Evolutionary conservation across 2,113 vertebrate species (phyloP).

Genomic region (Laterallus jamaicensis): DNA sequence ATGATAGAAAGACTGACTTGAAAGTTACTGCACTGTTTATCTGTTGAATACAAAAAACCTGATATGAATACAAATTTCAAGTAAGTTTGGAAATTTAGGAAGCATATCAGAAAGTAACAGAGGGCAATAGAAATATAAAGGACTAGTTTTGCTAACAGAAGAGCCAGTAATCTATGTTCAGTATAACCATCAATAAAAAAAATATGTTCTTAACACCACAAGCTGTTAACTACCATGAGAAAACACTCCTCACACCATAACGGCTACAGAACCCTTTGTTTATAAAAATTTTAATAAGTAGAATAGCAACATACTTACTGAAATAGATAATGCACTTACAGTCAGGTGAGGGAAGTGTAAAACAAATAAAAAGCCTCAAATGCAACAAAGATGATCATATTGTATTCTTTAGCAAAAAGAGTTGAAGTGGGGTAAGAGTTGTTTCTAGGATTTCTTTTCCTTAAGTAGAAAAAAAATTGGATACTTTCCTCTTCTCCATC

Average conservation of each 20-base stretch:
- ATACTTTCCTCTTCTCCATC: not conserved
- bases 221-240: not conserved
- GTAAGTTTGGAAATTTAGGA: not conserved
- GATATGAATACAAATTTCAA: not conserved
- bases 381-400: not conserved
- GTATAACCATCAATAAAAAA: not conserved
- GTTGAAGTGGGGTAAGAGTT: not conserved
- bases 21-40: not conserved
- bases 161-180: not conserved
- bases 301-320: not conserved
- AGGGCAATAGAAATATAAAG: not conserved
- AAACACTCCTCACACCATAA: fast-evolving
- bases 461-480: not conserved
- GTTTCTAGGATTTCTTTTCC: not conserved
- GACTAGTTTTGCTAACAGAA: not conserved
- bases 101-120: not conserved
- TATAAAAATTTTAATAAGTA: not conserved
- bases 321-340: not conserved
- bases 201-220: not conserved
- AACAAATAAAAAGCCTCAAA: not conserved
- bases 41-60: not conserved
- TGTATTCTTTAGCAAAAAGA: not conserved
- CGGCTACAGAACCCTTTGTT: not conserved
- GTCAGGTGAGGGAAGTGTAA: not conserved
- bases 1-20: not conserved